Evolutionary conservation across 2,113 vertebrate genomes (phyloP), one percentile per base, ranked within the genome.

Genomic region (Coreoperca whiteheadi): DNA sequence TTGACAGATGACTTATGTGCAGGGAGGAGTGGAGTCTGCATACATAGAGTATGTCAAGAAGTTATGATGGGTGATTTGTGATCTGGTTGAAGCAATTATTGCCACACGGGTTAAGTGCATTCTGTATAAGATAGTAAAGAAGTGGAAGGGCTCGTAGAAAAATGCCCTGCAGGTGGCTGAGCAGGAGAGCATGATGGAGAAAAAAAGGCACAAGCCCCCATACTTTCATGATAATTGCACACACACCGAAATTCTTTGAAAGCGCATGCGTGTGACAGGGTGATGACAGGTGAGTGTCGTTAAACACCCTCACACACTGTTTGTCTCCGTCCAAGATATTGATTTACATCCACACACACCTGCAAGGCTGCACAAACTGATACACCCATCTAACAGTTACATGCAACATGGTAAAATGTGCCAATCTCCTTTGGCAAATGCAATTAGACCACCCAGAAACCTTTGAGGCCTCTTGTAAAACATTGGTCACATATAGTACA

Each of bases 381-480:
- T 72, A 72, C 56, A 57, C 79, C 64, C 74, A 69, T 25, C 41
- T 46, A 50, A 86, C 48, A 61, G 53, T 63, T 30, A 53, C 68
- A 77, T 9, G 2, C 43, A 37, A 28, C 1, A 37, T 15, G 48
- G 70, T 57, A 68, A 74, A 84, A 68, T 43, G 72, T 54, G 82
- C 74, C 87, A 54, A 79, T 82, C 86, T 82, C 69, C 82, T 83
- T 80, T 85, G 73, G 74, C 65, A 68, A 84, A 59, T 0, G 50
- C 76, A 81, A 74, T 79, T 50, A 87, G 93, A 91, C 92, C 93
- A 93, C 93, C 93, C 89, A 94, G 83, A 60, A 89, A 83, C 63
- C 41, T 65, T 16, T 74, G 53, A 85, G 85, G 79, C 39, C 57
- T 82, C 85, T 81, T 89, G 89, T 89, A 85, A 91, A 94, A 82